Base-by-base conservation (phyloP, 2,797 vertebrate species). In the Chiloscyllium punctatum region DNA sequence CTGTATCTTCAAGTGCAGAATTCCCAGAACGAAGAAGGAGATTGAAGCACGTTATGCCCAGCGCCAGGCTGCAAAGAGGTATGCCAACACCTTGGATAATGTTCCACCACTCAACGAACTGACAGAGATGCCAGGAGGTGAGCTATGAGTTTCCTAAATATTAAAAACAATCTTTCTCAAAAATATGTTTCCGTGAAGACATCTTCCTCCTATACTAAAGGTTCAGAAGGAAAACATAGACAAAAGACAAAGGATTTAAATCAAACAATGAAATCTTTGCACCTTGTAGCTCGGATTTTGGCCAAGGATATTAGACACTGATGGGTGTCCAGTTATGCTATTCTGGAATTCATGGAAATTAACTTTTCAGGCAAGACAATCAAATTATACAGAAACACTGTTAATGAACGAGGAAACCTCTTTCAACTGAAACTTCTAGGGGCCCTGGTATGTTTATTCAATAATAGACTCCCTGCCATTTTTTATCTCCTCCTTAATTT, bases 1-100 rank as follows among this genome's bases (percentile, higher is more conserved):
- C 97, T 99, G 99, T 94, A 98, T 99, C 96, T 99, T 99, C 98
- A 99, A 99, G 97, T 99, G 99, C 96, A 99, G 99, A 0, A 99
- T 99, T 95, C 99, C 99, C 0, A 97, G 99, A 68, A 99, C 99
- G 3, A 98, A 98, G 97, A 99, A 99, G 96, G 99, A 99, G 97
- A 99, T 99, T 0, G 99, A 99, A 96, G 99, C 99, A 0, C 98
- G 99, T 0, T 98, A 98, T 0, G 98, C 97, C 0, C 99, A 99
- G 96, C 98, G 99, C 25, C 97, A 97, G 96, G 99, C 99, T 0
- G 99, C 99, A 96, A 99, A 99, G 96, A 98, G 97, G n/a, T 99
- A 99, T 0, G 99, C 99, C 0, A 98, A 99, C 97, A 99, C 99
- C 0, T 97, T 99, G 96, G 99, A 99, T 95, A 98, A 98, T 0